These are phyloP conservation scores for Euwallacea fornicatus DNA, from an alignment of 1,140 invertebrate genomes.

Conservation along the genomic window DNA sequence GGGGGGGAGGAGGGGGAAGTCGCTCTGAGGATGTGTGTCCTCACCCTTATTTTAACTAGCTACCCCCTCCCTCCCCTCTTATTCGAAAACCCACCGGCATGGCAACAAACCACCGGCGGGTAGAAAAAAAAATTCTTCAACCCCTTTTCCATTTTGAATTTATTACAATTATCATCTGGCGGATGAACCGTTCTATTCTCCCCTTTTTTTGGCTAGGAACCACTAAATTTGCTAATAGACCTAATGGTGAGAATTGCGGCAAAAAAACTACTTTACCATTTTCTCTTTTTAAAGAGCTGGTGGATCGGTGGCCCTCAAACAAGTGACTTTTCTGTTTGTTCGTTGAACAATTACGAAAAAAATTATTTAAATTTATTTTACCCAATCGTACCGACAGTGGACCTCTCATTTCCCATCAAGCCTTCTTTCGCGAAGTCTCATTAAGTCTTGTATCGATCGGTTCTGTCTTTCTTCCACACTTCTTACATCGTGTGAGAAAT, in stretches of 20 bases:
- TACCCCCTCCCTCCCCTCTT: constrained; percentile 14
- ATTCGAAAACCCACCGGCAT: constrained; percentile 7
- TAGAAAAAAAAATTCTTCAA: constrained; percentile 13
- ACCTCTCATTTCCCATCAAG: constrained; percentile 40
- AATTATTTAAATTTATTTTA: constrained; percentile 1
- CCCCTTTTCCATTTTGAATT: no score
- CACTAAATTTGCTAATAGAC: no score
- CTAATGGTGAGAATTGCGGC: no score
- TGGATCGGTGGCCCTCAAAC: no score
- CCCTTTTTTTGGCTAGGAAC: no score
- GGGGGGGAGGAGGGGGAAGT: constrained; percentile 21
- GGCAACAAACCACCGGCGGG: constrained; percentile 25
- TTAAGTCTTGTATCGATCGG: constrained; percentile 41
- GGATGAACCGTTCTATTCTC: no score
- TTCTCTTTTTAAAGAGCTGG: no score
- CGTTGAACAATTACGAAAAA: not conserved
- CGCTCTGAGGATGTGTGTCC: constrained; percentile 35
- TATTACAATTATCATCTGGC: no score
- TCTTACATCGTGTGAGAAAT: constrained; percentile 42
- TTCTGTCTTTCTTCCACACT: constrained; percentile 42
- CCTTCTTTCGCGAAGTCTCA: constrained; percentile 40
- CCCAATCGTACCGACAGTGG: constrained; percentile 27
- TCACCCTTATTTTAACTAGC: constrained; percentile 39
- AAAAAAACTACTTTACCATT: no score
- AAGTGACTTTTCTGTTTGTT: not conserved